phyloP scores from a whole-genome alignment of 2,888 invertebrate genomes.

The Omphaloscelis lunosa region DNA sequence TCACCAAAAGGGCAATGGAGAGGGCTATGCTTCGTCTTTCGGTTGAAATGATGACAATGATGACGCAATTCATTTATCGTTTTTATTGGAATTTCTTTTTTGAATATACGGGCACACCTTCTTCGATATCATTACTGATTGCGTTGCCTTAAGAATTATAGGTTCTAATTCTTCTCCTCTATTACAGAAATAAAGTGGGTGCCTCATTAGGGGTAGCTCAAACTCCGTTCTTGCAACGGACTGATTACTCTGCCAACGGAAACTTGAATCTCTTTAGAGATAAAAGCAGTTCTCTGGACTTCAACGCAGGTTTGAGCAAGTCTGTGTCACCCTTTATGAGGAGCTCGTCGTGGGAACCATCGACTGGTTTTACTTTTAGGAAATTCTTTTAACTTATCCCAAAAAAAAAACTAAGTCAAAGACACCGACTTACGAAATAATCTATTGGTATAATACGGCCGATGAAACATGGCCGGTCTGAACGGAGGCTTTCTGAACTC shows the following conservation, averaged over 20 bases:
- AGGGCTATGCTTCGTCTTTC: too few species aligned
- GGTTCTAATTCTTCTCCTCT: not conserved
- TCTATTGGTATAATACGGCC: not conserved
- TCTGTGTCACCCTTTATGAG: constrained; percentile 72
- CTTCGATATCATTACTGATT: not conserved
- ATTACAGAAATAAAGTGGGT: constrained; percentile 71
- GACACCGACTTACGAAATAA: not conserved
- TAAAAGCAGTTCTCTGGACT: constrained; percentile 71
- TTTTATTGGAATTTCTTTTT: not conserved
- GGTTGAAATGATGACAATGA: too few species aligned
- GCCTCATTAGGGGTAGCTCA: constrained; percentile 70
- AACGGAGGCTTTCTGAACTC: not conserved
- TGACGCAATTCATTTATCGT: not conserved
- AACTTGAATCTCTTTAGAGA: constrained; percentile 74
- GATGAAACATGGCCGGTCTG: not conserved
- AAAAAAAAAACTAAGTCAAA: not conserved
- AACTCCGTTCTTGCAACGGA: constrained; percentile 72
- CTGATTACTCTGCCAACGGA: constrained; percentile 74
- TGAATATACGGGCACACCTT: not conserved
- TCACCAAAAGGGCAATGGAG: too few species aligned
- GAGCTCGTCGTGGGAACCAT: constrained; percentile 74
- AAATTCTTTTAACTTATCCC: constrained; percentile 65
- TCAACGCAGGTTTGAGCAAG: constrained; percentile 74
- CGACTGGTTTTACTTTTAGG: constrained; percentile 66
- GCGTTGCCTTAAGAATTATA: too few species aligned